A percentile compares a stretch with the other conserved stretches of the same genome.
Evolutionary conservation across 2,888 invertebrate genomes (phyloP).

Genomic region (Hipparchia semele): DNA sequence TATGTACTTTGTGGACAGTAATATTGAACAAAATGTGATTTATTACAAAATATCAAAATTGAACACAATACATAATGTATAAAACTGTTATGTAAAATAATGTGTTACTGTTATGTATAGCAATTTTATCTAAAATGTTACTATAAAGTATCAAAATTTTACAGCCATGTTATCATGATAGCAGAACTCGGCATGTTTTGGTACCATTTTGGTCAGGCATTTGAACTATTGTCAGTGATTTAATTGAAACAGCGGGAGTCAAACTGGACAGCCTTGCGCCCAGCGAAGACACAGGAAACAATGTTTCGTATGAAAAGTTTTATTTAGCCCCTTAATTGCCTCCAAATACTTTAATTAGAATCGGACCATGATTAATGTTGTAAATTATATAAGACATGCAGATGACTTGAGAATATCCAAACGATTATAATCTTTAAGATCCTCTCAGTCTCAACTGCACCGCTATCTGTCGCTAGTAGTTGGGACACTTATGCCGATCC

Average conservation of each 20-base stretch:
- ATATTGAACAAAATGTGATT: background rate
- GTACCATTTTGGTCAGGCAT: constrained; percentile 72
- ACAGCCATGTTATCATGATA: constrained; percentile 45
- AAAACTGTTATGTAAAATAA: no score
- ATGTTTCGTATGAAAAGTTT: constrained; percentile 76
- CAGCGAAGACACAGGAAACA: constrained; percentile 68
- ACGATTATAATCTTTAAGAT: background rate
- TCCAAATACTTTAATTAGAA: constrained; percentile 74
- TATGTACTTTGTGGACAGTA: background rate
- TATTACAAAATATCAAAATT: constrained; percentile 33
- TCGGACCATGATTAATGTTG: constrained; percentile 66
- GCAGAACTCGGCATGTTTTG: constrained; percentile 66
- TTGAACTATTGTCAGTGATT: constrained; percentile 80
- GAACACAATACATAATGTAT: no score
- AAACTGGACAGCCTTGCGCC: constrained; percentile 55
- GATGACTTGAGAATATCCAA: constrained; percentile 43
- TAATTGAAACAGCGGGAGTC: constrained; percentile 82
- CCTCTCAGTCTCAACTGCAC: background rate
- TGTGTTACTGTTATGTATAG: no score
- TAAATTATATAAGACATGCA: constrained; percentile 56
- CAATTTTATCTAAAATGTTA: background rate
- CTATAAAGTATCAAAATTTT: constrained; percentile 56
- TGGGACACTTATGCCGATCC: background rate
- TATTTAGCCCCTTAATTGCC: constrained; percentile 75
- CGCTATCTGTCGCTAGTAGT: background rate